A percentile compares a stretch with the other conserved stretches of the same genome.
Conservation (phyloP, 2,113 vertebrate species). For the Pomatorhinus ruficollis region DNA sequence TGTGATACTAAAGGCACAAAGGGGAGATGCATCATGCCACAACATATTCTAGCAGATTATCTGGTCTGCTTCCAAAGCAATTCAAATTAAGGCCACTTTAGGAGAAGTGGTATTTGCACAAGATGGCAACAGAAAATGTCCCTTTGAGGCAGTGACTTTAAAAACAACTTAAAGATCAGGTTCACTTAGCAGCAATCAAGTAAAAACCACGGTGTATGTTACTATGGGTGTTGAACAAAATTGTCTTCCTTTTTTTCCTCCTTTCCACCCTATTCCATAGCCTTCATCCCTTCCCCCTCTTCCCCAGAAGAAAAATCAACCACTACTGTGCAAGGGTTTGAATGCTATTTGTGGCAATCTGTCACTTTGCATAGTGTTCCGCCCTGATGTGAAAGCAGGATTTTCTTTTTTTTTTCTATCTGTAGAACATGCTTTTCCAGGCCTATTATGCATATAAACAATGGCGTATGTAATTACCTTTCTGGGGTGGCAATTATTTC, state of each 20-base stretch:
- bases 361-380: conserved; percentile 68
- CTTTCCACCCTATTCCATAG: neutral
- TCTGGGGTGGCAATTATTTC: conserved; percentile 77
- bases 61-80: conserved; percentile 45
- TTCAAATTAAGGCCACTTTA: conserved; percentile 63
- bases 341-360: conserved; percentile 70
- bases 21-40: neutral
- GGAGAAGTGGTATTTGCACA: conserved; percentile 38
- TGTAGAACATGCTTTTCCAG: conserved; percentile 71
- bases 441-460: conserved; percentile 80
- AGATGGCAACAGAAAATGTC: conserved; percentile 39
- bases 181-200: conserved; percentile 21
- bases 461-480: conserved; percentile 80
- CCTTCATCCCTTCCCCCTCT: conserved; percentile 8
- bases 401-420: conserved; percentile 55
- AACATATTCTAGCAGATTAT: conserved; percentile 15
- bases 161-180: conserved; percentile 49
- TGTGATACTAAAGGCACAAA: conserved; percentile 33
- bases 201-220: neutral
- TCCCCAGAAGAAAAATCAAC: conserved; percentile 45
- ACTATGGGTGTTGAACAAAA: conserved; percentile 13
- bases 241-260: neutral
- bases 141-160: conserved; percentile 51
- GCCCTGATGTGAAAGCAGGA: conserved; percentile 66
- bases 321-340: conserved; percentile 49